Conservation (phyloP, 2,797 vertebrate genomes). For the Phylloscopus collybita region DNA sequence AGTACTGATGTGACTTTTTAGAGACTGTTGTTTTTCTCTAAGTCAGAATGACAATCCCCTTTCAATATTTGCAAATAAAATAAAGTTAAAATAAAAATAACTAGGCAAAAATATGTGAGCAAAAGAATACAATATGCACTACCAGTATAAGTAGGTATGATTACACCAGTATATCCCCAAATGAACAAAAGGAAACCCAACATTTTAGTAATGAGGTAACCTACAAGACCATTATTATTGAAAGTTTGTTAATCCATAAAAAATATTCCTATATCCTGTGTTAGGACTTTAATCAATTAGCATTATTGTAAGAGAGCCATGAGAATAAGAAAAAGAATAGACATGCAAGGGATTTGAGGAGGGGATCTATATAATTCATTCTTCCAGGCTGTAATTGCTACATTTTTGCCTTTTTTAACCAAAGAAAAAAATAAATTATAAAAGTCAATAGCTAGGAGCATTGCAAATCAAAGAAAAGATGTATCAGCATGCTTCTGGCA, state of each 20-base stretch:
- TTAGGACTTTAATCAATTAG: background rate
- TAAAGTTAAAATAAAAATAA: background rate
- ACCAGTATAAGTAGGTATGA: background rate
- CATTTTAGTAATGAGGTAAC: background rate
- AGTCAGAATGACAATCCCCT: background rate
- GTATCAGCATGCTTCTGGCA: background rate
- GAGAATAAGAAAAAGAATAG: background rate
- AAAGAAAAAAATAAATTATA: background rate
- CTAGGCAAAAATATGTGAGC: no score
- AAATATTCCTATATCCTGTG: background rate
- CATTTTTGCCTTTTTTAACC: background rate
- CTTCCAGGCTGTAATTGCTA: background rate
- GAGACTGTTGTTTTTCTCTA: background rate
- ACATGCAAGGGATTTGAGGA: background rate
- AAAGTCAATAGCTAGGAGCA: background rate
- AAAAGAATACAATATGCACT: background rate
- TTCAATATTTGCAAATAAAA: background rate
- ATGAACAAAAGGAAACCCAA: background rate
- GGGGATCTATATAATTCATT: background rate
- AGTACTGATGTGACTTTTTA: background rate
- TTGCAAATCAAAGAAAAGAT: background rate
- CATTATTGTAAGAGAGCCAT: background rate
- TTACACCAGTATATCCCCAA: background rate
- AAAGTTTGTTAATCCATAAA: background rate
- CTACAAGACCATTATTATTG: background rate